A percentile compares a stretch with the other conserved stretches of the same genome.
Conservation (phyloP, 1,140 invertebrate species). For the Trichoplusia ni region DNA sequence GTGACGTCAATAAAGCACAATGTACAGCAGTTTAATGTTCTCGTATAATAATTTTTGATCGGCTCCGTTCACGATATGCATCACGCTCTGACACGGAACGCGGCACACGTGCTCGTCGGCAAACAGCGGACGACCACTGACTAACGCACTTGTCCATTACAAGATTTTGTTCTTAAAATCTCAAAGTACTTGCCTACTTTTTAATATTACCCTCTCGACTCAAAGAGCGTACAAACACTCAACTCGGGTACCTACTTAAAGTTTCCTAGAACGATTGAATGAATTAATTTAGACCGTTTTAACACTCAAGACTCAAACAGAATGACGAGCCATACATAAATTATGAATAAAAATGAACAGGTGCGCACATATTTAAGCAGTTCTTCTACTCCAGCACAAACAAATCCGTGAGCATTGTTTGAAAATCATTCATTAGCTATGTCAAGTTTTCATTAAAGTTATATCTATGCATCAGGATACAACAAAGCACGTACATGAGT, state of each 20-base stretch:
- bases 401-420: background rate
- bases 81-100: slow-evolving; percentile 55
- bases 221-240: slow-evolving; percentile 26
- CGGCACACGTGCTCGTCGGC: slow-evolving; percentile 40
- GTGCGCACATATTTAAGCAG: slow-evolving; percentile 12
- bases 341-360: slow-evolving; percentile 16
- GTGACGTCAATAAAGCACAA: slow-evolving; percentile 78
- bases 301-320: slow-evolving; percentile 17
- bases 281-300: slow-evolving; percentile 22
- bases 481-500: too few relatives aligned
- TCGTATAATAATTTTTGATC: slow-evolving; percentile 72
- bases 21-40: slow-evolving; percentile 71
- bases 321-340: slow-evolving; percentile 4
- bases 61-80: slow-evolving; percentile 57
- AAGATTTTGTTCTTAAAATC: slow-evolving; percentile 29
- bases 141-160: slow-evolving; percentile 19
- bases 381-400: slow-evolving; percentile 3
- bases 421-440: background rate
- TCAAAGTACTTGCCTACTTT: slow-evolving; percentile 5
- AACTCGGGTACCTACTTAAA: slow-evolving; percentile 6
- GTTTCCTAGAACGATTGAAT: slow-evolving; percentile 19
- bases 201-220: slow-evolving; percentile 19
- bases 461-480: too few relatives aligned
- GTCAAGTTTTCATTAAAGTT: background rate
- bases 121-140: slow-evolving; percentile 29